Base-by-base conservation (phyloP, 2,113 vertebrate genomes). In the Lepidothrix coronata region DNA sequence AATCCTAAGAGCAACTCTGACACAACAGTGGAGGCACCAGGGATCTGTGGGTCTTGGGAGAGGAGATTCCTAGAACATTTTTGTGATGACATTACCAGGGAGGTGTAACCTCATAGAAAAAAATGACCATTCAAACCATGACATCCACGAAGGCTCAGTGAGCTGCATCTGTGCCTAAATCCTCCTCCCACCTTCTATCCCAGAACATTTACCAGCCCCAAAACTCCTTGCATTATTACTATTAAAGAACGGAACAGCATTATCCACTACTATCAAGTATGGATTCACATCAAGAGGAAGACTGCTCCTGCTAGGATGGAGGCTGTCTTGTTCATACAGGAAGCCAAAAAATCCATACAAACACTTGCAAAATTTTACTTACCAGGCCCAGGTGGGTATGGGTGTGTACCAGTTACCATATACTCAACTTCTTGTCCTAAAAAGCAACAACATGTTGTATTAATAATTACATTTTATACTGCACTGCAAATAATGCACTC, bases 341-440 rank as follows among this genome's bases (percentile, higher is more conserved):
- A 91, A 84, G 12, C 3, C 5, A 81, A 78, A 87, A 92, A 73
- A 31, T 8, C 6, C 15, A 22, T 19, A 16, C 9, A 68, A 78
- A 44, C 55, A 15, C 25, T 73, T 43, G 9, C 9, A 91, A 75
- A 49, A 90, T 31, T 46, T 90, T 73, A 97, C 97, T 94, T 96
- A 99, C 99, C 99, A 70, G 99, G 99, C 92, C 99, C 99, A 89
- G 99, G 98, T 8, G 99, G 99, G 82, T 99, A 99, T 1, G 99
- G 99, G 95, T 99, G 99, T n/a, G 99, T 99, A 78, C 99, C 99
- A 27, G 99, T 99, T 92, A 99, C 98, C 92, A 99, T 90, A 96
- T 99, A 99, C 14, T 99, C 99, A 89, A 99, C 97, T 65, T 99
- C 98, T 94, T 98, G 98, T 24, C 97, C 99, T 99, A 91, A 88